Evolutionary conservation across 2,797 vertebrate species (phyloP), one percentile per base, ranked within the genome.

Genomic region (Bradypodion ventrale): DNA sequence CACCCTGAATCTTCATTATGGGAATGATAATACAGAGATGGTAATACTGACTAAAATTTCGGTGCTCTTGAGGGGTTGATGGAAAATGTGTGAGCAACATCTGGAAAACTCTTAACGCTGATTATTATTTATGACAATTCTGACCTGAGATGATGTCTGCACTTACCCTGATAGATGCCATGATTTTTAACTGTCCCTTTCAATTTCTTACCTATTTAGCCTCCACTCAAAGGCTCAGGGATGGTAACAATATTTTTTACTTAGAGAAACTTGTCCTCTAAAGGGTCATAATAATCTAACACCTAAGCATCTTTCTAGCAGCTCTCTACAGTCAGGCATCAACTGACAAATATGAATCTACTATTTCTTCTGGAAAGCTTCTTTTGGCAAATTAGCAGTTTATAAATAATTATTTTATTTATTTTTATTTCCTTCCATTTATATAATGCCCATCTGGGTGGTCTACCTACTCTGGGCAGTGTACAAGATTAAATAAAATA

Each of bases 131-230:
- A 69, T 73, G 40, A 52, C 42, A 74, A 32, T 79, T 79, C 42
- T 73, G 46, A 85, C 35, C 42, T 63, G 42, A 63, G 44, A 44
- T 32, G 13, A 75, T 59, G 35, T 29, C 27, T 19, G 35, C 21
- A 75, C 23, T 66, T 78, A 62, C 5, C n/a, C 35, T 73, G 68
- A 23, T 49, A 7, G 1, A 78, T 84, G 44, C 29, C 35, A 40
- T 19, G 13, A 9, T 80, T 79, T 78, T 73, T 27, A 80, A 63
- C 19, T 78, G 37, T 84, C 7, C 37, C 40, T 74, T 73, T 62
- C 59, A 49, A 73, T 62, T 69, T 60, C 73, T 79, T 84, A 52
- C 49, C 83, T 75, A 40, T 75, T 75, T 76, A 68, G 56, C n/a
- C 4, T 62, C 46, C 62, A 56, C 5, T 9, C n/a, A 62, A 84